Conservation (phyloP, 2,113 vertebrate species). For the Notothenia coriiceps region DNA sequence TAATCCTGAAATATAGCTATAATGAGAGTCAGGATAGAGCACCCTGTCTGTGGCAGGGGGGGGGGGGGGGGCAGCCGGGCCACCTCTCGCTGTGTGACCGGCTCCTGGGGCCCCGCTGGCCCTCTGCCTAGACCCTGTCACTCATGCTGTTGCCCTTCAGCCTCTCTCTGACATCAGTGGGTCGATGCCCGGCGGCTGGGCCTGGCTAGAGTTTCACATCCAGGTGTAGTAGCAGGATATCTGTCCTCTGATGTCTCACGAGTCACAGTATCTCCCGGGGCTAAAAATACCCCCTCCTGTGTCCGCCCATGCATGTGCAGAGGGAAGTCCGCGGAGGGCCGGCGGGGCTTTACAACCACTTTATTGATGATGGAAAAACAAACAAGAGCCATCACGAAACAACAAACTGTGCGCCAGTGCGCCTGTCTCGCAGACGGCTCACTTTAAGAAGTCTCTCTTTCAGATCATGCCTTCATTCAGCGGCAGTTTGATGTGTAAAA, state of each 20-base stretch:
- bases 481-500: slow-evolving; percentile 17
- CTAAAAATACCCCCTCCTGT: slow-evolving; percentile 75
- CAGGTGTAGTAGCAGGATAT: slow-evolving; percentile 69
- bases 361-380: slow-evolving; percentile 70
- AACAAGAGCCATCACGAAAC: slow-evolving; percentile 33
- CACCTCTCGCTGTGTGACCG: neutral
- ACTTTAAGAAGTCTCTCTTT: slow-evolving; percentile 12
- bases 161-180: slow-evolving; percentile 60
- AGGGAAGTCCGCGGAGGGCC: slow-evolving; percentile 49
- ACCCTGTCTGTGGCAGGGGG: too few relatives aligned
- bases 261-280: slow-evolving; percentile 64
- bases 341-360: slow-evolving; percentile 34
- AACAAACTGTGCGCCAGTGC: slow-evolving; percentile 1
- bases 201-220: slow-evolving; percentile 67
- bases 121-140: slow-evolving; percentile 56
- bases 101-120: slow-evolving; percentile 26
- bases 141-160: slow-evolving; percentile 56
- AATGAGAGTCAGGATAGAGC: too few relatives aligned
- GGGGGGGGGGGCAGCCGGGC: too few relatives aligned
- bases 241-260: slow-evolving; percentile 57
- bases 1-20: too few relatives aligned
- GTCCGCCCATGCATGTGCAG: slow-evolving; percentile 25
- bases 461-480: neutral
- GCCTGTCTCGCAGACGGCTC: slow-evolving; percentile 9
- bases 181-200: neutral